Percentiles rank a stretch among this genome's conserved stretches.
Conservation (phyloP, 2,113 vertebrate genomes). For the Misgurnus anguillicaudatus region DNA sequence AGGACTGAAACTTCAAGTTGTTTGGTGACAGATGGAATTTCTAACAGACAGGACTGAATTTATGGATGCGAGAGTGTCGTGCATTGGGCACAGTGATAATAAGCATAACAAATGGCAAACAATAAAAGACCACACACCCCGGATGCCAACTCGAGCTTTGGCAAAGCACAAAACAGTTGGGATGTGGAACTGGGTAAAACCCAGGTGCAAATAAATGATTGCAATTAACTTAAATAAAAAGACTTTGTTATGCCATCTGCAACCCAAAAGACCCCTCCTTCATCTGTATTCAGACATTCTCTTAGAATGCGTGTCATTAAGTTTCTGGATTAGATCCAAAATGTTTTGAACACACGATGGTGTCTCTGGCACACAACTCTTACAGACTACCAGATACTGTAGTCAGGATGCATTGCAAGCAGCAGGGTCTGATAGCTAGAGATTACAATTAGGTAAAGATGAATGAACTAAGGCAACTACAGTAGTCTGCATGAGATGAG, state of each 20-base stretch:
- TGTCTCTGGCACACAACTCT: not conserved
- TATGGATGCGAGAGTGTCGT: no score
- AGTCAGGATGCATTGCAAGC: no score
- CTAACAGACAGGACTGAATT: no score
- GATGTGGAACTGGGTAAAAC: not conserved
- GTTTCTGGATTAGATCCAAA: not conserved
- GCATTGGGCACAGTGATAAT: no score
- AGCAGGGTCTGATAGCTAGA: no score
- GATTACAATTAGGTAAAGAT: no score
- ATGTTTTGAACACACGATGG: not conserved
- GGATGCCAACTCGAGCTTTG: not conserved
- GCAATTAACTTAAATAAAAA: not conserved
- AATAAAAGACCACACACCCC: not conserved
- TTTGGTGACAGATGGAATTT: no score
- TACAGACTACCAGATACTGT: not conserved
- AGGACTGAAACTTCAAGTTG: no score
- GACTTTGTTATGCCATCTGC: slow-evolving; percentile 6
- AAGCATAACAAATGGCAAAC: not conserved
- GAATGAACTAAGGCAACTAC: no score
- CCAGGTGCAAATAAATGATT: slow-evolving; percentile 1
- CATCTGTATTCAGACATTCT: not conserved
- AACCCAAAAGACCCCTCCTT: not conserved
- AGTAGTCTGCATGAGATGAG: no score
- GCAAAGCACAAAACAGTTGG: not conserved
- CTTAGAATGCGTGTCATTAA: not conserved